Conservation (phyloP, 2,797 vertebrate species). For the Mycteria americana region DNA sequence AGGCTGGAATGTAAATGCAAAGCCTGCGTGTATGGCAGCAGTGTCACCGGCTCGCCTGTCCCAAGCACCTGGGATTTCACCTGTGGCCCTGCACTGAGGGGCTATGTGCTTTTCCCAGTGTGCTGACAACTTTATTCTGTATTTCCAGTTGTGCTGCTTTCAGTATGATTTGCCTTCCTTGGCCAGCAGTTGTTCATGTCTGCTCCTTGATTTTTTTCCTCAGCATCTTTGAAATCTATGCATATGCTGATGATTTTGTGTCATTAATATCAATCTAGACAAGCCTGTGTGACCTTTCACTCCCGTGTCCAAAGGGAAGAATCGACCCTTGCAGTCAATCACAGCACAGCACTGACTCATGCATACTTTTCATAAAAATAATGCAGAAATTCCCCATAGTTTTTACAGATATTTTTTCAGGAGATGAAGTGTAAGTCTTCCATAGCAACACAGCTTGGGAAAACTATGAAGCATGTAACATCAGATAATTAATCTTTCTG, state of each 20-base stretch:
- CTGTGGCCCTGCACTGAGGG: neutral
- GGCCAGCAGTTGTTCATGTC: neutral
- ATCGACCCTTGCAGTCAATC: conserved; percentile 16
- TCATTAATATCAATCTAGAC: conserved; percentile 36
- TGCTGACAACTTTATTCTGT: neutral
- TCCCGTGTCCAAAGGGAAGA: conserved; percentile 37
- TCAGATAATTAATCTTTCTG: conserved; percentile 41
- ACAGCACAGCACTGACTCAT: conserved; percentile 52
- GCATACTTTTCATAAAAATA: conserved; percentile 52
- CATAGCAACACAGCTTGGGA: conserved; percentile 30
- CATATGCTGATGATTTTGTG: conserved; percentile 31
- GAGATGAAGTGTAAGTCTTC: conserved; percentile 30
- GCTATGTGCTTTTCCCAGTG: neutral
- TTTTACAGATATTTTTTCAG: conserved; percentile 36
- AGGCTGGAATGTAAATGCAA: neutral
- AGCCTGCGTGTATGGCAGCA: neutral
- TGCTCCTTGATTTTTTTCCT: neutral
- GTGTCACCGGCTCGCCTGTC: neutral
- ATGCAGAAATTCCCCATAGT: conserved; percentile 49
- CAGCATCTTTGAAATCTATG: neutral
- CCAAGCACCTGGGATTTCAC: neutral
- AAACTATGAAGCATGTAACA: conserved; percentile 10
- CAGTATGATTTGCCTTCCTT: neutral
- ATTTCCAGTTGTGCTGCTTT: neutral
- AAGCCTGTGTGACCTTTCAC: conserved; percentile 47